Evolutionary conservation across 64 coral and sea anemone genomes (phyloP).

Genomic region (Actinia tenebrosa): DNA sequence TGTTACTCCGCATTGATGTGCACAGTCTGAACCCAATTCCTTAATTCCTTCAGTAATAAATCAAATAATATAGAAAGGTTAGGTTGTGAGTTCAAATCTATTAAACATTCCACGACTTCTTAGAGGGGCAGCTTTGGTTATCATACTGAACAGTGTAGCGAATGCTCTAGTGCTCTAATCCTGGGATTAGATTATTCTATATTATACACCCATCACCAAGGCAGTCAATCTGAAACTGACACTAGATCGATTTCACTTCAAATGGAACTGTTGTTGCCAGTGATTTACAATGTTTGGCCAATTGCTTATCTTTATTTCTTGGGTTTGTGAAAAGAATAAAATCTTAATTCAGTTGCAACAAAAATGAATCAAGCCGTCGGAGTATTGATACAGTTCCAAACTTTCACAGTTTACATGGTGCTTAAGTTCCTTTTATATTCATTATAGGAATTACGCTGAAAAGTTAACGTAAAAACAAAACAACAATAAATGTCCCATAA

Average conservation of each 20-base stretch:
- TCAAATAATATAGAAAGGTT: not conserved
- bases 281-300: not conserved
- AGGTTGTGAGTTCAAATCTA: slow-evolving; percentile 1
- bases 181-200: slow-evolving; percentile 6
- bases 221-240: not conserved
- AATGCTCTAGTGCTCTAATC: slow-evolving; percentile 2
- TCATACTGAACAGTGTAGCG: not conserved
- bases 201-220: slow-evolving; percentile 12
- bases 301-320: too few relatives aligned
- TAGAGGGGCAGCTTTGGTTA: not conserved
- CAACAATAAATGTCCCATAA: too few relatives aligned
- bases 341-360: too few relatives aligned
- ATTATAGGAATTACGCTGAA: too few relatives aligned
- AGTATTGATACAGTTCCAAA: too few relatives aligned
- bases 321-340: too few relatives aligned
- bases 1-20: too few relatives aligned
- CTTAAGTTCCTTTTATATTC: too few relatives aligned
- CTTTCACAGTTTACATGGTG: too few relatives aligned
- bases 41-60: not conserved
- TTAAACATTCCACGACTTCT: slow-evolving; percentile 5
- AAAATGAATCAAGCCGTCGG: too few relatives aligned
- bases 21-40: not conserved
- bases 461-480: too few relatives aligned
- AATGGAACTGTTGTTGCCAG: not conserved
- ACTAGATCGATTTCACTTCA: slow-evolving; percentile 3